A percentile compares a stretch with the other conserved stretches of the same genome.
Evolutionary conservation across 2,888 invertebrate species (phyloP).

Genomic region (Volucella inanis): DNA sequence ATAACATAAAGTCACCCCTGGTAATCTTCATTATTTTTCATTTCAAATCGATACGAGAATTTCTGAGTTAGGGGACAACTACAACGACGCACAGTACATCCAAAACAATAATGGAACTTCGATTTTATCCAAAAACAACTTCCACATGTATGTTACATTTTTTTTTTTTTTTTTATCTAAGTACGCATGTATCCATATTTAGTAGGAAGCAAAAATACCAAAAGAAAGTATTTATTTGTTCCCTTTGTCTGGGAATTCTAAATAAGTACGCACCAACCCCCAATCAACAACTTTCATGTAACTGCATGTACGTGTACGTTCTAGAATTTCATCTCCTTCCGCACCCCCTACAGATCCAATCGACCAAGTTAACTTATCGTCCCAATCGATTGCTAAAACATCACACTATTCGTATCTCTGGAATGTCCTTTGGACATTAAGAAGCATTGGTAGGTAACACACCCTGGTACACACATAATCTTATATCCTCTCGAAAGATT

Average conservation of each 20-base stretch:
- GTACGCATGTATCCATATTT: too few relatives aligned
- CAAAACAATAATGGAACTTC: constrained; percentile 13
- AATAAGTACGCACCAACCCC: constrained; percentile 11
- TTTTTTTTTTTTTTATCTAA: too few relatives aligned
- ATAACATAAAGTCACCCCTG: constrained; percentile 8
- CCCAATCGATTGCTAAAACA: constrained; percentile 70
- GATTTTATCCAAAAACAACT: constrained; percentile 3
- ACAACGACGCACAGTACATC: not conserved
- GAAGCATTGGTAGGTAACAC: constrained; percentile 22
- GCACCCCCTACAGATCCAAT: not conserved
- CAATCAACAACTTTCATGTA: not conserved
- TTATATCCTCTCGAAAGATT: constrained; percentile 66
- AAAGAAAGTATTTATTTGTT: not conserved
- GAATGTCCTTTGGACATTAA: constrained; percentile 62
- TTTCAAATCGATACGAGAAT: constrained; percentile 32
- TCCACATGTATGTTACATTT: not conserved
- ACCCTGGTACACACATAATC: constrained; percentile 61
- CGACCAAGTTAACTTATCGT: constrained; percentile 51
- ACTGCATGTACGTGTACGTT: not conserved
- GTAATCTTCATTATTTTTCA: constrained; percentile 43
- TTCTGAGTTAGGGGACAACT: not conserved
- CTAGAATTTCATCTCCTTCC: not conserved
- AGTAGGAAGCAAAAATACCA: not conserved
- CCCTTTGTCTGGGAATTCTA: constrained; percentile 1
- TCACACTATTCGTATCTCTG: constrained; percentile 54